phyloP scores from a whole-genome alignment of 2,888 invertebrate genomes.

The Pheosia gnoma region DNA sequence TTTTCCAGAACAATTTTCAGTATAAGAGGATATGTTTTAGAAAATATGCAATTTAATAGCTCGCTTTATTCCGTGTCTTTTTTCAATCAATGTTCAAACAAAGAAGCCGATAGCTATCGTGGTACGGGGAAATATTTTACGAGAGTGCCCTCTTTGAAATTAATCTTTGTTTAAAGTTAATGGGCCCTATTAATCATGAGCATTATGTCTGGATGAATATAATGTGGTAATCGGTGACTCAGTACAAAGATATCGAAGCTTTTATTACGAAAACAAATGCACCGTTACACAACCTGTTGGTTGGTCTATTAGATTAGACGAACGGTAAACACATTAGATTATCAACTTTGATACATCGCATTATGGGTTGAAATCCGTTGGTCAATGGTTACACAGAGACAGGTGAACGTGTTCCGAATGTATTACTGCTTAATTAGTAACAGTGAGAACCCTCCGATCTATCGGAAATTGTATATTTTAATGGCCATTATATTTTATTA shows the following conservation, averaged over 20 bases:
- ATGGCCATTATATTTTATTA: constrained; percentile 25
- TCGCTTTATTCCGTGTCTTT: too few relatives aligned
- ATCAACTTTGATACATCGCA: constrained; percentile 29
- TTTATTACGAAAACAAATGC: constrained; percentile 75
- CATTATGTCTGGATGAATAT: constrained; percentile 75
- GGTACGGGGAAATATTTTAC: constrained; percentile 51
- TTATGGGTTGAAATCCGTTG: constrained; percentile 35
- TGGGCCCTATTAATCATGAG: constrained; percentile 76
- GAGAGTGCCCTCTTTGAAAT: constrained; percentile 56
- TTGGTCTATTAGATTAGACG: constrained; percentile 47
- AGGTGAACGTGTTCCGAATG: constrained; percentile 71
- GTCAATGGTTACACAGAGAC: constrained; percentile 38
- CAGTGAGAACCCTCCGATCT: constrained; percentile 52
- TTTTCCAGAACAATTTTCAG: too few relatives aligned
- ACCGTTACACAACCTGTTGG: constrained; percentile 64
- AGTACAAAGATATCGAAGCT: constrained; percentile 63
- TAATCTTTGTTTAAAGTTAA: constrained; percentile 81
- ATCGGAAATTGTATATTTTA: constrained; percentile 48
- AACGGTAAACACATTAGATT: constrained; percentile 31
- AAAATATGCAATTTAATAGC: too few relatives aligned
- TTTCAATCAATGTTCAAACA: not conserved
- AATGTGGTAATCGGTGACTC: constrained; percentile 75
- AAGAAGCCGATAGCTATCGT: constrained; percentile 31
- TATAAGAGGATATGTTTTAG: too few relatives aligned
- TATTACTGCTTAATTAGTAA: constrained; percentile 69